These are phyloP conservation scores for Parasteatoda lunata DNA, from an alignment of 2,888 invertebrate species.

Conservation along the genomic window DNA sequence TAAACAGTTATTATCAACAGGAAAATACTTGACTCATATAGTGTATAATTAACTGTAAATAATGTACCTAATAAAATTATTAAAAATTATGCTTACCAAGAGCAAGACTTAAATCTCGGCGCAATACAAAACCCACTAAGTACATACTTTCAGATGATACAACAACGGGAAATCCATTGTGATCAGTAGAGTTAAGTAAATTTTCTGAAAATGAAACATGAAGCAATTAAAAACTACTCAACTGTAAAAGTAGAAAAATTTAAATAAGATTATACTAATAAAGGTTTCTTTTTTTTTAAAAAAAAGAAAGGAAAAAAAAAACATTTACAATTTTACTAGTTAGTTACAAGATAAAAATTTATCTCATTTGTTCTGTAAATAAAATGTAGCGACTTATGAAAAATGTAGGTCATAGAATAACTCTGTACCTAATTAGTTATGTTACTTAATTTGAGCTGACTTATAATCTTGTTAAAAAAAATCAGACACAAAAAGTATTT, in stretches of 20 bases:
- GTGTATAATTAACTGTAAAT: not conserved
- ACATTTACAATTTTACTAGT: too few species aligned
- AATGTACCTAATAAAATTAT: not conserved
- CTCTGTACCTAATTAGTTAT: too few species aligned
- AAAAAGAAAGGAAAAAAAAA: too few species aligned
- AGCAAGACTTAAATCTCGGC: conserved; percentile 89
- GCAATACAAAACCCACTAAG: conserved; percentile 95
- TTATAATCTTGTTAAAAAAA: too few species aligned
- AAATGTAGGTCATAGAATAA: too few species aligned
- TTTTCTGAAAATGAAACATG: conserved; percentile 78
- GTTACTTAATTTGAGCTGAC: too few species aligned
- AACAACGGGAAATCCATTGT: conserved; percentile 99
- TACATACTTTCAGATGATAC: conserved; percentile 97
- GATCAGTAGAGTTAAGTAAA: conserved; percentile 93
- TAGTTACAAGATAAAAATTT: too few species aligned
- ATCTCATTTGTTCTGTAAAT: too few species aligned
- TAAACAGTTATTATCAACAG: not conserved
- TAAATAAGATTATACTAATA: not conserved
- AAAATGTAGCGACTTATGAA: too few species aligned
- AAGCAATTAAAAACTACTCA: not conserved
- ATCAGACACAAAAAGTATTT: too few species aligned
- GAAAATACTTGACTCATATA: not conserved
- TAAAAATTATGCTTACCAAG: conserved; percentile 44
- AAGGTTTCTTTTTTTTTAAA: too few species aligned
- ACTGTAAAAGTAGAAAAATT: not conserved